Evolutionary conservation across 2,113 vertebrate species (phyloP).

Genomic region (Lontra canadensis): DNA sequence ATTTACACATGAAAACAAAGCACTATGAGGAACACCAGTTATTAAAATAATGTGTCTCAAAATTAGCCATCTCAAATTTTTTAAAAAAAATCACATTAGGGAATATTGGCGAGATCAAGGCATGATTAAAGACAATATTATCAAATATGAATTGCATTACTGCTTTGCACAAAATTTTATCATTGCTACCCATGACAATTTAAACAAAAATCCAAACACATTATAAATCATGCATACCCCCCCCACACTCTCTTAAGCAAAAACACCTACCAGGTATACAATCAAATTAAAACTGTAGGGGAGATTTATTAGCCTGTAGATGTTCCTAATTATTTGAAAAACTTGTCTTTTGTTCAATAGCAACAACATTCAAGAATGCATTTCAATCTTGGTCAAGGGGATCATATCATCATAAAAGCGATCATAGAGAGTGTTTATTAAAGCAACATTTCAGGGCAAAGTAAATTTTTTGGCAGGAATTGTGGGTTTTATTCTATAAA

Average conservation of each 20-base stretch:
- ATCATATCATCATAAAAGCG: constrained; percentile 36
- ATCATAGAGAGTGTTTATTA: constrained; percentile 50
- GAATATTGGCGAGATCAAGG: constrained; percentile 66
- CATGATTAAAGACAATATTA: constrained; percentile 78
- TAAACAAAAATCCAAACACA: constrained; percentile 77
- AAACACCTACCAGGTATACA: constrained; percentile 74
- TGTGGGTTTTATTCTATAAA: neutral
- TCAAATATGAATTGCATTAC: constrained; percentile 66
- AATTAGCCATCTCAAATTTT: constrained; percentile 49
- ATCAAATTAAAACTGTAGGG: constrained; percentile 80
- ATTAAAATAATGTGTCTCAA: constrained; percentile 6
- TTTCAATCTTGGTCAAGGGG: constrained; percentile 55
- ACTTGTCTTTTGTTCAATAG: constrained; percentile 72
- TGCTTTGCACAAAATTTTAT: constrained; percentile 81
- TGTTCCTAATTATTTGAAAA: constrained; percentile 83
- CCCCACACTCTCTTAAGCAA: constrained; percentile 58
- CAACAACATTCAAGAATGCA: constrained; percentile 69
- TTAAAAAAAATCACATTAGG: neutral
- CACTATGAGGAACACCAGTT: neutral
- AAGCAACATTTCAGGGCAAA: constrained; percentile 3
- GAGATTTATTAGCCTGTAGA: constrained; percentile 85
- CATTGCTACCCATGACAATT: constrained; percentile 63
- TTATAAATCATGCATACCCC: constrained; percentile 76
- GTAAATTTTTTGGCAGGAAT: constrained; percentile 44
- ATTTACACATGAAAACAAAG: constrained; percentile 36